phyloP scores from a whole-genome alignment of 2,888 invertebrate species.

The Masnerella sp. region DNA sequence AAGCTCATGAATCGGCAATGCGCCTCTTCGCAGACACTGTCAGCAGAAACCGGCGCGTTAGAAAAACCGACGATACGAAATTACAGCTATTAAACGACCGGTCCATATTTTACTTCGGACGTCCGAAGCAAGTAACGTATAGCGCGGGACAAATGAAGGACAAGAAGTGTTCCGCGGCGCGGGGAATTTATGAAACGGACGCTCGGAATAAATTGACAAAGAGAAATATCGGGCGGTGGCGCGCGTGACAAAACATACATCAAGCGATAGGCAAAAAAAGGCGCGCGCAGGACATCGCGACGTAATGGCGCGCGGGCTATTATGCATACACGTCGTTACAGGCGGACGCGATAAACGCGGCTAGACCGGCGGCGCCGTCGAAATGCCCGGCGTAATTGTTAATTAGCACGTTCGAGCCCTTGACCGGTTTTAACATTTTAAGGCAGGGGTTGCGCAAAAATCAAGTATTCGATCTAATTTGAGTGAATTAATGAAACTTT shows the following conservation, averaged over 20 bases:
- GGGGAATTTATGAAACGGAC: constrained; percentile 45
- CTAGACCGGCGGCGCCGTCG: constrained; percentile 66
- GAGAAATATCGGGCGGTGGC: constrained; percentile 39
- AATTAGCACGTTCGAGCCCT: constrained; percentile 65
- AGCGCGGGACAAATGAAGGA: constrained; percentile 36
- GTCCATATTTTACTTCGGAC: constrained; percentile 38
- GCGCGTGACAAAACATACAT: constrained; percentile 55
- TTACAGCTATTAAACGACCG: constrained; percentile 37
- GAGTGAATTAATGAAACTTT: too few species aligned
- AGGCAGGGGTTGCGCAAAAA: constrained; percentile 37
- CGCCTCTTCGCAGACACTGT: background rate
- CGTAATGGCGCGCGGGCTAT: constrained; percentile 56
- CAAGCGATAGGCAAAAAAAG: constrained; percentile 27
- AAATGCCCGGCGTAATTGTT: constrained; percentile 67
- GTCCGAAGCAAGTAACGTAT: constrained; percentile 17
- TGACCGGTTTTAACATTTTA: constrained; percentile 59
- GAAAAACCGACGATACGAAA: constrained; percentile 27
- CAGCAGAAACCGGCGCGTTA: background rate
- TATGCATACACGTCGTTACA: constrained; percentile 58
- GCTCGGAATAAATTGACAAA: constrained; percentile 49
- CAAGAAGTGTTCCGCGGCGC: constrained; percentile 26
- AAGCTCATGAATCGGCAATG: constrained; percentile 18
- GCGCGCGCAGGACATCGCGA: constrained; percentile 46
- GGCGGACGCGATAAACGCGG: constrained; percentile 63
- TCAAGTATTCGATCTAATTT: too few species aligned